Conservation (phyloP, 92 coral and sea anemone species). For the Porites lobata region DNA sequence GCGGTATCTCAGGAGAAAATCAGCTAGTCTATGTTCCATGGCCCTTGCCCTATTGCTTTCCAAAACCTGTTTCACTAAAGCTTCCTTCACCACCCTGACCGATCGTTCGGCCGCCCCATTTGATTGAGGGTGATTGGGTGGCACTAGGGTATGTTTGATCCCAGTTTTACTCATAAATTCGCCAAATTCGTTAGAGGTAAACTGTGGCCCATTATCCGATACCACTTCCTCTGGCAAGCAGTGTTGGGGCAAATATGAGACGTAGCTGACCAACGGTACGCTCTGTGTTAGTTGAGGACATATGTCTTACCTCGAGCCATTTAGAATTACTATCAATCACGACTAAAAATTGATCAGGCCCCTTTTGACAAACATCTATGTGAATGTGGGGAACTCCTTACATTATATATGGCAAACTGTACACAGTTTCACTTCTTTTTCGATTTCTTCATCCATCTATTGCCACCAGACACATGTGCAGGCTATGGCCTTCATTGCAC, state of each 20-base stretch:
- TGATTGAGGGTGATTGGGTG: no score
- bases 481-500: constrained; percentile 64
- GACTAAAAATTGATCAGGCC: neutral
- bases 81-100: neutral
- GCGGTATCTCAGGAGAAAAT: constrained; percentile 1
- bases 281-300: constrained; percentile 49
- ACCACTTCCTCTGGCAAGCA: constrained; percentile 63
- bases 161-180: constrained; percentile 49
- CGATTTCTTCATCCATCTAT: constrained; percentile 64
- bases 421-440: constrained; percentile 37
- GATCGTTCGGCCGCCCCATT: neutral
- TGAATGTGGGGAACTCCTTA: constrained; percentile 48
- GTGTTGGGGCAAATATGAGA: constrained; percentile 57
- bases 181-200: constrained; percentile 36
- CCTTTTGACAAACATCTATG: constrained; percentile 18
- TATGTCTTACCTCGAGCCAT: constrained; percentile 67
- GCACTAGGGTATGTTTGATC: constrained; percentile 37
- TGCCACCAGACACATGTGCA: constrained; percentile 67
- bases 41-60: neutral
- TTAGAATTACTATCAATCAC: constrained; percentile 48
- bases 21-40: neutral
- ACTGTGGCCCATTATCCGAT: constrained; percentile 63
- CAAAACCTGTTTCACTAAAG: neutral
- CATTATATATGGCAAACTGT: constrained; percentile 57
- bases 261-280: constrained; percentile 44